Conservation (phyloP, 2,113 vertebrate species). For the Serinus canaria region DNA sequence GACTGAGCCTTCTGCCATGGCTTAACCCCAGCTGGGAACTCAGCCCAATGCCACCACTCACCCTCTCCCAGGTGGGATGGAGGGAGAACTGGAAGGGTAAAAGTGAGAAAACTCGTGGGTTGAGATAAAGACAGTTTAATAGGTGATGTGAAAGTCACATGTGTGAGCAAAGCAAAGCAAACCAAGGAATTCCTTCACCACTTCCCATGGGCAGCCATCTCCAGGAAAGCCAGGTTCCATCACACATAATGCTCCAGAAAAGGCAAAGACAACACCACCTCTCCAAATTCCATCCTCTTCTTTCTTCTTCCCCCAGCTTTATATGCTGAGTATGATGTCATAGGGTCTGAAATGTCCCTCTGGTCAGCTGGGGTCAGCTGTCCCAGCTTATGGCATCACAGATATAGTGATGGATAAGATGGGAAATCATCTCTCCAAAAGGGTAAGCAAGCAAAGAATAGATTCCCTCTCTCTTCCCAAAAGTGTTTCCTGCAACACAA, state of each 20-base stretch:
- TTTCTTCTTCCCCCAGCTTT: not conserved
- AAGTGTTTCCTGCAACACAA: not conserved
- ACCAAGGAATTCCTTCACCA: not conserved
- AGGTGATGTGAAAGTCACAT: not conserved
- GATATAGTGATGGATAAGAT: not conserved
- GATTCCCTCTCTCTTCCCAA: not conserved
- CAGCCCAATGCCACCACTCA: accelerated
- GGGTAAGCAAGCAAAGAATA: not conserved
- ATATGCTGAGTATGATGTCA: not conserved
- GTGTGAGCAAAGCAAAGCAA: not conserved
- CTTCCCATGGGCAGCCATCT: not conserved
- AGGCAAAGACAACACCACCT: not conserved
- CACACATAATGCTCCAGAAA: not conserved
- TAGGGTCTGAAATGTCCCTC: not conserved
- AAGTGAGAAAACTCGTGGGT: not conserved
- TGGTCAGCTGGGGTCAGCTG: not conserved
- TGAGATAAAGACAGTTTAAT: not conserved
- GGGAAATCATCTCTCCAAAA: not conserved
- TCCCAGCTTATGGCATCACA: not conserved
- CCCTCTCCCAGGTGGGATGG: not conserved
- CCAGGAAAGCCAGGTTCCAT: not conserved
- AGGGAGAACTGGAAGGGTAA: not conserved
- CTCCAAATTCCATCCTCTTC: not conserved
- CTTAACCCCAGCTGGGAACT: not conserved
- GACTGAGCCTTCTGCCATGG: not conserved